phyloP scores from a whole-genome alignment of 2,797 vertebrate species.

The Pristis pectinata region DNA sequence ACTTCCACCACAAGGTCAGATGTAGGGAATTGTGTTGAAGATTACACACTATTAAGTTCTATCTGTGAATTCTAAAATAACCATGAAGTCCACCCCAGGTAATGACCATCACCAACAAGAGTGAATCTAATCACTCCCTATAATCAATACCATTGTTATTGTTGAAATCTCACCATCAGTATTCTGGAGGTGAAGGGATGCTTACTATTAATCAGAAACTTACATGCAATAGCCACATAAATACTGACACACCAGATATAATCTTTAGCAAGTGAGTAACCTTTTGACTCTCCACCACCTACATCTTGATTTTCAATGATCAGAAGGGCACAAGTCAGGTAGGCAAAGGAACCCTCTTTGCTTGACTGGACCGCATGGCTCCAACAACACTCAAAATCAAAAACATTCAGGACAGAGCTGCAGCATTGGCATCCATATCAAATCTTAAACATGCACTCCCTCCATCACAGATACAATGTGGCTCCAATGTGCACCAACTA shows the following conservation, averaged over 20 bases:
- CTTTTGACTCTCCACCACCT: neutral
- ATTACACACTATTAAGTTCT: neutral
- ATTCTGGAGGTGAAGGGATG: neutral
- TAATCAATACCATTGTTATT: no score
- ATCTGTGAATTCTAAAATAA: neutral
- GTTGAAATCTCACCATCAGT: neutral
- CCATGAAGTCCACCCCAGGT: no score
- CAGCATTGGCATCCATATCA: neutral
- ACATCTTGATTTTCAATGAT: no score
- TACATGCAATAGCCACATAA: neutral
- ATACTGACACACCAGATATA: neutral
- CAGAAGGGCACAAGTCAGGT: neutral
- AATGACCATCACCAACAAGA: neutral
- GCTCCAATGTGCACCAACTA: neutral
- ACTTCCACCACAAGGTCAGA: neutral
- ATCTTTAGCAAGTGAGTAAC: neutral
- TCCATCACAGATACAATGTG: neutral
- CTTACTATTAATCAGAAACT: neutral
- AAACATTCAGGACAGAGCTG: neutral
- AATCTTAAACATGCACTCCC: neutral
- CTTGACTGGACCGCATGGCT: neutral
- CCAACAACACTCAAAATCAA: neutral
- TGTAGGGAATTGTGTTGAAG: neutral
- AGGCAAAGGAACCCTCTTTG: neutral
- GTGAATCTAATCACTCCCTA: neutral